These are phyloP conservation scores for Penaeus vannamei DNA, from an alignment of 1,140 invertebrate genomes.

Conservation along the genomic window DNA sequence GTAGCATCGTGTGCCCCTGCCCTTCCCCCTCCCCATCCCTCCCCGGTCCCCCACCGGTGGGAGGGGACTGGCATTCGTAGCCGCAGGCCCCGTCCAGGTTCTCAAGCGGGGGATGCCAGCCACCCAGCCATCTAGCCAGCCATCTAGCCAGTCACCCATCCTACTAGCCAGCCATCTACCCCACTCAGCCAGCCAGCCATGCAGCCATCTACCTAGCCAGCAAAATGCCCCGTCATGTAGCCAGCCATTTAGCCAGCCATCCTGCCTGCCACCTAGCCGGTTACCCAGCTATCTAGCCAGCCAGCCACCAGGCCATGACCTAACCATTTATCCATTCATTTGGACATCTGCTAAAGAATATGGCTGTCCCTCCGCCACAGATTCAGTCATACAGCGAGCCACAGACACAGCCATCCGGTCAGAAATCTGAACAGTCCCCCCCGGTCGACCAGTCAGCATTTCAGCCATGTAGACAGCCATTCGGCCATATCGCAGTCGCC, in stretches of 20 bases:
- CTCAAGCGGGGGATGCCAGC: slow-evolving; percentile 54
- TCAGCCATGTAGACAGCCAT: slow-evolving; percentile 10
- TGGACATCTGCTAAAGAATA: no score
- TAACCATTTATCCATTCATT: no score
- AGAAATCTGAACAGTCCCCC: neutral
- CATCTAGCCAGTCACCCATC: neutral
- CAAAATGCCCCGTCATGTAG: neutral
- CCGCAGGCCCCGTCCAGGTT: slow-evolving; percentile 50
- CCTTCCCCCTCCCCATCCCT: slow-evolving; percentile 1
- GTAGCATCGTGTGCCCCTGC: slow-evolving; percentile 43
- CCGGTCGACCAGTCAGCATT: neutral
- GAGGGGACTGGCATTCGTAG: slow-evolving; percentile 59
- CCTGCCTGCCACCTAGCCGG: neutral
- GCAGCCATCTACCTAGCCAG: neutral
- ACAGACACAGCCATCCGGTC: neutral
- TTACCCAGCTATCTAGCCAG: neutral
- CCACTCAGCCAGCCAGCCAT: neutral
- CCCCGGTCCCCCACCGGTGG: slow-evolving; percentile 41
- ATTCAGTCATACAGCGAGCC: neutral
- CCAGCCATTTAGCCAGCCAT: neutral
- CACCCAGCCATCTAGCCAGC: slow-evolving; percentile 9
- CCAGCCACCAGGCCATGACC: no score
- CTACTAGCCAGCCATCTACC: neutral
- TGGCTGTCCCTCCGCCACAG: no score
- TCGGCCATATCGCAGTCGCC: neutral